Evolutionary conservation across 2,797 vertebrate genomes (phyloP), one percentile per base, ranked within the genome.

Genomic region (Sphenodon punctatus): DNA sequence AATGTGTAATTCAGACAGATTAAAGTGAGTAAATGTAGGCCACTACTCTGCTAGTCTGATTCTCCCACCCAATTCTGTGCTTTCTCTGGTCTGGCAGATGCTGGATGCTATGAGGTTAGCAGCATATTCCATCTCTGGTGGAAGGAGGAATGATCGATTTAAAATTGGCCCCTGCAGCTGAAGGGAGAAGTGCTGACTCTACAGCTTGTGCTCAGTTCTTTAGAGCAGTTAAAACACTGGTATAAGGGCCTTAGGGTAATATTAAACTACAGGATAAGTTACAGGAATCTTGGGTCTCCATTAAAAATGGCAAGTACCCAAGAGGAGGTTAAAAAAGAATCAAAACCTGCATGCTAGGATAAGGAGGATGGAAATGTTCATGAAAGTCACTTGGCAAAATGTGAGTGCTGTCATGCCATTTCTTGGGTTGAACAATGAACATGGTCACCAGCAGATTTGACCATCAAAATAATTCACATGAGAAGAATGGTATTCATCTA

Each of bases 11-110:
- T 14, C 27, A 6, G 6, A 36, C 13, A 60, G 3, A 38, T 32
- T n/a, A 63, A 46, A 6, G 1, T 0, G 30, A 32, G 27, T 2
- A 27, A 25, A 43, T 6, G n/a, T 1, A 11, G 14, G 3, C 3
- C 4, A 1, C 51, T 7, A 60, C 43, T 55, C 42, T 82, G 17
- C 38, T 30, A 25, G 4, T 42, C 67, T n/a, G 43, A 48, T 32
- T 34, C 36, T 5, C 17, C 60, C 61, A 77, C 15, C 27, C 23
- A 60, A 51, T 25, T 59, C 14, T 68, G 15, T n/a, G 15, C 38
- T 34, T 10, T 39, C 22, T 36, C 22, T 51, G 34, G 42, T 58
- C 20, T 34, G 11, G 9, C 45, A 51, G 19, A 67, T 49, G n/a
- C 45, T 41, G 48, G 14, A 76, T 67, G 32, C 36, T 1, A 1